Evolutionary conservation across 2,888 invertebrate species (phyloP), one percentile per base, ranked within the genome.

Genomic region (Drosophila conformis): DNA sequence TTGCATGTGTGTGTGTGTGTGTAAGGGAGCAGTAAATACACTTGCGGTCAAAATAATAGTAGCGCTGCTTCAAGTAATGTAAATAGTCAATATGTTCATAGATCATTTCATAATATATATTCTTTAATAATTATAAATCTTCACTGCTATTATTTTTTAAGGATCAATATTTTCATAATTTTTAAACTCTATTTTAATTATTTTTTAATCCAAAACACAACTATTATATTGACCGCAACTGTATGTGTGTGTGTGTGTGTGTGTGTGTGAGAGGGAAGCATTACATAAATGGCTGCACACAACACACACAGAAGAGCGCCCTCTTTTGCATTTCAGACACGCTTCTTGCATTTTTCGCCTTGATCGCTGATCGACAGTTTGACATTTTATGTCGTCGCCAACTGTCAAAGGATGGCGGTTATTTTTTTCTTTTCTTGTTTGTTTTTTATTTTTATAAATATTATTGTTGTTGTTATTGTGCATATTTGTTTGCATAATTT

Each of bases 331-430:
- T 70, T 85, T 89, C 67, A 82, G 71, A 82, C 85, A 85, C 85
- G 87, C 78, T 73, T 80, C 82, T 87, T 85, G 83, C 73, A 80
- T 83, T 87, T 89, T 85, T 85, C 88, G 85, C 87, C 89, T 85
- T 91, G 91, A 90, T 82, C 49, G 78, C 87, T 91, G 91, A 92
- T 91, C 89, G 92, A 91, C 91, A 90, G 90, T 85, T 87, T 91
- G 92, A 92, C 91, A 85, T 85, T 87, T 88, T 86, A 90, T 90
- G 91, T 90, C 87, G 85, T 84, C 79, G 79, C 86, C 81, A 84
- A 73, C 85, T 90, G 90, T 91, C 89, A 90, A 82, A 90, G 83
- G 79, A 78, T 70, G 80, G 69, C 76, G 72, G 76, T 78, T 78
- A 78, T 53, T 76, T 76, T 69, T 60, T 51, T 53, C 40, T 40